A percentile compares a stretch with the other conserved stretches of the same genome.
Conservation (phyloP, 2,113 vertebrate species). For the Balaenoptera acutorostrata region DNA sequence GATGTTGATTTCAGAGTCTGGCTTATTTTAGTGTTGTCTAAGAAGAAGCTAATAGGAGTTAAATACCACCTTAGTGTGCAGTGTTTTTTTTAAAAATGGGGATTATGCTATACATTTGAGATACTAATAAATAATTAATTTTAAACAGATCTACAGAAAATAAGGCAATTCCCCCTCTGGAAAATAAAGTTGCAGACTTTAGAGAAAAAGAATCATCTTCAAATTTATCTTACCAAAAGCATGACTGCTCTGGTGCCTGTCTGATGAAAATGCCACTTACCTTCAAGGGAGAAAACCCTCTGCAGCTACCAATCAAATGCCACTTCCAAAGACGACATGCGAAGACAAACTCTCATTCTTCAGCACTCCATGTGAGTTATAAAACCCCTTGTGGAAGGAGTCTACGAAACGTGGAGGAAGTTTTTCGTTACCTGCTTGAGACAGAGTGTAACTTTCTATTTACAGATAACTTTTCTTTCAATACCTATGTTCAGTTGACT, state of each 20-base stretch:
- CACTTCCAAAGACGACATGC: slow-evolving; percentile 87
- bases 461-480: slow-evolving; percentile 93
- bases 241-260: slow-evolving; percentile 85
- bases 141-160: slow-evolving; percentile 63
- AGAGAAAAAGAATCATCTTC: slow-evolving; percentile 30
- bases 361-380: slow-evolving; percentile 84
- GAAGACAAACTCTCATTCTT: slow-evolving; percentile 72
- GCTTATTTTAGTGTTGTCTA: slow-evolving; percentile 8
- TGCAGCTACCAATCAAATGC: slow-evolving; percentile 87
- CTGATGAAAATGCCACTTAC: slow-evolving; percentile 72
- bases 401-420: slow-evolving; percentile 85
- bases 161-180: not conserved
- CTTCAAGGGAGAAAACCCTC: slow-evolving; percentile 86
- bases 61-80: not conserved
- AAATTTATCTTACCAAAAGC: slow-evolving; percentile 64
- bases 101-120: slow-evolving; percentile 24
- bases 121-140: slow-evolving; percentile 40
- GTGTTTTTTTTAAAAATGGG: slow-evolving; percentile 34
- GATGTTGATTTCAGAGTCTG: slow-evolving; percentile 32
- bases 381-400: slow-evolving; percentile 90
- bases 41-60: not conserved
- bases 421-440: slow-evolving; percentile 86
- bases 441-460: slow-evolving; percentile 87
- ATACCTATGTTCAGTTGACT: slow-evolving; percentile 83
- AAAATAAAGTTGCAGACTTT: slow-evolving; percentile 35